Evolutionary conservation across 2,113 vertebrate species (phyloP).

Genomic region (Heliornis fulica): DNA sequence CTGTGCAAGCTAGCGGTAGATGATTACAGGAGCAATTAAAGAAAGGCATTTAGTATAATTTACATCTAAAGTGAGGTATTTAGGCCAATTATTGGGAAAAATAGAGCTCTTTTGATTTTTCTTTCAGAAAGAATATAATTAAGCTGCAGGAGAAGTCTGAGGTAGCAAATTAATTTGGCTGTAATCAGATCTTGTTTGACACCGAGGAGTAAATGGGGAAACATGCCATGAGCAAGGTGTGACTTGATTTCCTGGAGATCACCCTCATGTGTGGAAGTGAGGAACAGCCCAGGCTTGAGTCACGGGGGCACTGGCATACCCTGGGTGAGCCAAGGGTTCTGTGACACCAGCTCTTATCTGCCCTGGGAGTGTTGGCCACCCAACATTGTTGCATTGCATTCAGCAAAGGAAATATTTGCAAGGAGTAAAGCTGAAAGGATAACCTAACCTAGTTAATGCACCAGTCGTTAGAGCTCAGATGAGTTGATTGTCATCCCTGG

Average conservation of each 20-base stretch:
- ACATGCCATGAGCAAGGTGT: not conserved
- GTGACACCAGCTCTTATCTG: not conserved
- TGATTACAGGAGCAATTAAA: conserved; percentile 4
- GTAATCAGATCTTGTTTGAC: not conserved
- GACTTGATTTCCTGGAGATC: not conserved
- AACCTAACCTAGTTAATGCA: not conserved
- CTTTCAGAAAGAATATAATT: not conserved
- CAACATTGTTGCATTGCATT: not conserved
- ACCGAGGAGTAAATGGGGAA: not conserved
- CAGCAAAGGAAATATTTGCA: not conserved
- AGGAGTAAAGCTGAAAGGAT: not conserved
- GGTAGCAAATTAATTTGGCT: not conserved
- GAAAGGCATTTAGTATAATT: not conserved
- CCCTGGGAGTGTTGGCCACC: not conserved
- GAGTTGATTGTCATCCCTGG: not conserved
- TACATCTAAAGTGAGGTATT: not conserved
- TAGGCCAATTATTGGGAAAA: not conserved
- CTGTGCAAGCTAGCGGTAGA: not conserved
- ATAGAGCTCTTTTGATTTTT: not conserved
- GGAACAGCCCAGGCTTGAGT: not conserved
- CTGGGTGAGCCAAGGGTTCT: not conserved
- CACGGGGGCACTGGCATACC: not conserved
- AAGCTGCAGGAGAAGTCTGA: not conserved
- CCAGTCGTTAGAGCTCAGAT: not conserved
- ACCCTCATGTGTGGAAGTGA: not conserved